Evolutionary conservation across 2,888 invertebrate genomes (phyloP).

Genomic region (Acronicta alni): DNA sequence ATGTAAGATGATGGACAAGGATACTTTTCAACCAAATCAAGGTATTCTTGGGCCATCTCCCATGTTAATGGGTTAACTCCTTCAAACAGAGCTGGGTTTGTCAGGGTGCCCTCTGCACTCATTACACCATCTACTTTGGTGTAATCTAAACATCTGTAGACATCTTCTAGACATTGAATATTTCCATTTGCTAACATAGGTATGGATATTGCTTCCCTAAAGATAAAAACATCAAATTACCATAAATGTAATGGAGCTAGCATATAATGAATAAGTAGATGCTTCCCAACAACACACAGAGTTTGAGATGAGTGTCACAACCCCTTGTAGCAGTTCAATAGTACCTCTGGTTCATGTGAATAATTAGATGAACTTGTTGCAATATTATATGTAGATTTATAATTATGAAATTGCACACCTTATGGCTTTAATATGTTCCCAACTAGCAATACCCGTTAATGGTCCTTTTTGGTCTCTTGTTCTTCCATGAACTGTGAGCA

Average conservation of each 20-base stretch:
- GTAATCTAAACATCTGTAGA: conserved; percentile 94
- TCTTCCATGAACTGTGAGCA: conserved; percentile 98
- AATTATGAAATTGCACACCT: conserved; percentile 86
- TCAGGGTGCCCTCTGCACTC: conserved; percentile 98
- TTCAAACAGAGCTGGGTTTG: conserved; percentile 98
- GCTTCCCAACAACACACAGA: too few species aligned
- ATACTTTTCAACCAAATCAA: conserved; percentile 94
- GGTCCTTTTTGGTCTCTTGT: conserved; percentile 99
- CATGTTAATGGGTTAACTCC: conserved; percentile 94
- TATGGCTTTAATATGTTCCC: conserved; percentile 97
- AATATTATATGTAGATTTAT: too few species aligned
- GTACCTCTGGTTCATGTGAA: too few species aligned
- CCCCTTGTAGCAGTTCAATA: too few species aligned
- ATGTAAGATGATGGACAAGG: conserved; percentile 97
- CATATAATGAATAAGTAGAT: too few species aligned
- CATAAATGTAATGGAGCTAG: too few species aligned
- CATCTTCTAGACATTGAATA: conserved; percentile 97
- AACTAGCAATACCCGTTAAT: conserved; percentile 97
- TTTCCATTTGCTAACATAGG: conserved; percentile 99
- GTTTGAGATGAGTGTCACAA: too few species aligned
- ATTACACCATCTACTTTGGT: conserved; percentile 97
- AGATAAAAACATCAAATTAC: conserved; percentile 56
- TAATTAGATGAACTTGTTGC: too few species aligned
- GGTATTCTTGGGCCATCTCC: conserved; percentile 96
- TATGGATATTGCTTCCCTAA: conserved; percentile 94